Base-by-base conservation (phyloP, 2,888 invertebrate genomes). In the Ophioninae sp. region DNA sequence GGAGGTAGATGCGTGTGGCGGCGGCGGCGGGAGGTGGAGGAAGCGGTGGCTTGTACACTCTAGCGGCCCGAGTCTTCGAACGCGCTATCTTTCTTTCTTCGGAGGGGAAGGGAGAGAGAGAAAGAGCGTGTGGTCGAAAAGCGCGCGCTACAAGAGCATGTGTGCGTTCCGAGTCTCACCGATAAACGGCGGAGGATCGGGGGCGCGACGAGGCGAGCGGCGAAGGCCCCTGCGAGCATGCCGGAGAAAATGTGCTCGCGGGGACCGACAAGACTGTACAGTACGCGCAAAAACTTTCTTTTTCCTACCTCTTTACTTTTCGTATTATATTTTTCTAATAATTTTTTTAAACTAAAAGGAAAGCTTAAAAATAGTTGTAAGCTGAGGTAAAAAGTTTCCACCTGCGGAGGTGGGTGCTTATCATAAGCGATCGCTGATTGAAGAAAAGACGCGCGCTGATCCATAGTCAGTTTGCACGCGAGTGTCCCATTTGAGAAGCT, bases 111-210 rank as follows among this genome's bases (percentile, higher is more conserved):
- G 2, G 30, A 30, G 30, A 30, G 30, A 30, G 30, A 50, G 41
- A 75, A 65, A 75, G 75, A 41, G 67, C 23, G 75, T 57, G 64
- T 56, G 56, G 21, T n/a, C n/a, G n/a, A n/a, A 57, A 13, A 6
- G 57, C 10, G 5, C 21, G 37, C 17, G 10, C 8, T 23, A 62
- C 21, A 0, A 2, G 21, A 23, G 21, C 23, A 6, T 23, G 30
- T 62, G 62, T 62, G 30, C n/a, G 39, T 67, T 39, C 30, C 67
- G 20, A 20, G 67, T 37, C 17, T 6, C 50, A 6, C 3, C 13
- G 13, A 6, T 6, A 50, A 13, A 6, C 17, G 17, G 5, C 13
- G 17, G 6, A 10, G 10, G 1, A 13, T 50, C n/a, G 50, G 10
- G 6, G 50, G 1, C 6, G 17, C 13, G 17, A 17, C 17, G 50